Percentiles rank a stretch among this genome's conserved stretches.
These are phyloP conservation scores for Lasiommata megera DNA, from an alignment of 2,888 invertebrate genomes.

Conservation along the genomic window DNA sequence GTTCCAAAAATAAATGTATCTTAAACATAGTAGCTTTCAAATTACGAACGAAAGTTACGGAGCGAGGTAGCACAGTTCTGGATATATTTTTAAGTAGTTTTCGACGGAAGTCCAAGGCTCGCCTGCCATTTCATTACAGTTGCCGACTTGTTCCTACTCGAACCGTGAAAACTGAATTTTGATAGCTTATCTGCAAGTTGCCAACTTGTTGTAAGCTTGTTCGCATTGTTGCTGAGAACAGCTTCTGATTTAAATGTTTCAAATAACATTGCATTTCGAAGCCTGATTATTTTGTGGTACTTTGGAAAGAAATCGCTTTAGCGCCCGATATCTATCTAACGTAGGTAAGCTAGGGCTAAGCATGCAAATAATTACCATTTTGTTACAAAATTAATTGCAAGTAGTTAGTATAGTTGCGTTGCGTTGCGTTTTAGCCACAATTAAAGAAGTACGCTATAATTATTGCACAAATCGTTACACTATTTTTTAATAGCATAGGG, in stretches of 20 bases:
- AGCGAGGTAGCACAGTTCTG: constrained; percentile 8
- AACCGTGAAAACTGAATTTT: constrained; percentile 27
- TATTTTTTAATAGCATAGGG: no score
- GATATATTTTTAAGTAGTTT: constrained; percentile 24
- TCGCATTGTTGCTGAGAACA: neutral
- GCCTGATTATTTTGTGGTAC: neutral
- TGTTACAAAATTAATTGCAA: no score
- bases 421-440: no score
- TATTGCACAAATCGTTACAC: no score
- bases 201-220: constrained; percentile 9
- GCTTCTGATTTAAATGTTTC: neutral
- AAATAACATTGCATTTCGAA: neutral
- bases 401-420: no score
- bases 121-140: constrained; percentile 24
- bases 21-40: constrained; percentile 1
- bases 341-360: no score
- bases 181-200: constrained; percentile 26
- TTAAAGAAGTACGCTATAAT: no score
- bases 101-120: constrained; percentile 4
- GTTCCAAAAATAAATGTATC: neutral
- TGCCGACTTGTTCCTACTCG: constrained; percentile 13
- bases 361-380: no score
- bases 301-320: no score
- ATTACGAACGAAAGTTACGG: constrained; percentile 3
- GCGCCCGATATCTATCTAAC: no score